Conservation (phyloP, 2,113 vertebrate species). For the Alligator sinensis region DNA sequence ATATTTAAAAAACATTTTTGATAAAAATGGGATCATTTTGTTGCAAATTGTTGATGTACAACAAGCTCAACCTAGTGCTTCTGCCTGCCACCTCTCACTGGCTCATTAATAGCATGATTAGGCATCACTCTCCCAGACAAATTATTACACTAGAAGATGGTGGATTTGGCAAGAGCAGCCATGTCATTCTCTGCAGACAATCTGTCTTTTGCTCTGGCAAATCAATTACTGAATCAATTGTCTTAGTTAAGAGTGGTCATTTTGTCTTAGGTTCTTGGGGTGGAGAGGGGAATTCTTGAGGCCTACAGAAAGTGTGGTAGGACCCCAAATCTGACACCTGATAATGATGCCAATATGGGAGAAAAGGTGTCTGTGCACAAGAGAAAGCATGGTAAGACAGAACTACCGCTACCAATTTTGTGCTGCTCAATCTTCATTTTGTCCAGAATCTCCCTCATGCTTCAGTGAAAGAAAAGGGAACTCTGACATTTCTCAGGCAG, state of each 20-base stretch:
- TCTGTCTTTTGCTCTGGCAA: background rate
- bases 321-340: background rate
- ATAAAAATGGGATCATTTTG: background rate
- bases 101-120: background rate
- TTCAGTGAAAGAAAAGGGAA: background rate
- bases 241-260: background rate
- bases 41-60: background rate
- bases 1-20: background rate
- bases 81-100: background rate
- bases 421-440: background rate
- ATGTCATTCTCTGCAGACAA: background rate
- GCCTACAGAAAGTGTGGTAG: too few species aligned
- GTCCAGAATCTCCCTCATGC: background rate
- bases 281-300: too few species aligned
- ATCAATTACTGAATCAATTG: background rate
- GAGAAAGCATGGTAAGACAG: background rate
- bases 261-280: background rate
- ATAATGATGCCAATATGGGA: background rate
- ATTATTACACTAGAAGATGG: background rate
- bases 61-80: background rate
- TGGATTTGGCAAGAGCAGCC: background rate
- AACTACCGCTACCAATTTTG: background rate
- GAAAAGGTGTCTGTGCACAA: background rate
- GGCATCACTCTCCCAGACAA: background rate
- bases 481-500: background rate